Percentiles rank a stretch among this genome's conserved stretches.
Evolutionary conservation across 2,797 vertebrate genomes (phyloP).

Genomic region (Notoglanidium macrostoma): DNA sequence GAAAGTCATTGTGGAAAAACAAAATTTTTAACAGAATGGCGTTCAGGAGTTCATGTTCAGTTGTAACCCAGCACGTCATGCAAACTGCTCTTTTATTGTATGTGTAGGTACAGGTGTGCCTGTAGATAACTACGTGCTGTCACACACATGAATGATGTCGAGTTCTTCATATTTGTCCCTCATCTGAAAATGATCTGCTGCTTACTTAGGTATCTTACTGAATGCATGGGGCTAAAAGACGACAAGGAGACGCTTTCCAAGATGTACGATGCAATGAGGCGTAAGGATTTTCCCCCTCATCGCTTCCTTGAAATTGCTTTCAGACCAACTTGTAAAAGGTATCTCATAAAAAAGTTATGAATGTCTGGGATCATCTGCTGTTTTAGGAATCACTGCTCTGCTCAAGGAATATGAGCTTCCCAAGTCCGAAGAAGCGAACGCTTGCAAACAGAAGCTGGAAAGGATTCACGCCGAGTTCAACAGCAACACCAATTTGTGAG

Average conservation of each 20-base stretch:
- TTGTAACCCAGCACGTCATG: background rate
- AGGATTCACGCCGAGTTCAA: constrained; percentile 85
- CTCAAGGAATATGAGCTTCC: constrained; percentile 89
- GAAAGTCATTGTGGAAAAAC: background rate
- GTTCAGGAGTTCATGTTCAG: background rate
- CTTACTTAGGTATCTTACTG: constrained; percentile 86
- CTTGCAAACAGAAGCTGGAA: constrained; percentile 88
- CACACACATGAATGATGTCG: background rate
- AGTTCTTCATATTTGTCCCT: background rate
- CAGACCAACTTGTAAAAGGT: background rate
- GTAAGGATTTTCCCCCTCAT: constrained; percentile 76
- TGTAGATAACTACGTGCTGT: background rate
- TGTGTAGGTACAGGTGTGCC: background rate
- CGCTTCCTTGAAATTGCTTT: background rate
- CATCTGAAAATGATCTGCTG: background rate
- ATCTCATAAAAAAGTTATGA: background rate
- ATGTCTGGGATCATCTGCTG: background rate
- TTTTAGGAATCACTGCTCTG: constrained; percentile 85
- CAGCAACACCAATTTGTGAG: constrained; percentile 79
- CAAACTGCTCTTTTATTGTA: background rate
- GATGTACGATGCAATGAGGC: constrained; percentile 89
- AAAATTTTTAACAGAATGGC: background rate
- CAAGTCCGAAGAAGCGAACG: constrained; percentile 80
- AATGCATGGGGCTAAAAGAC: constrained; percentile 85
- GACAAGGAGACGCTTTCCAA: constrained; percentile 78